These are phyloP conservation scores for Cuculus canorus DNA, from an alignment of 2,797 vertebrate species.

Conservation along the genomic window DNA sequence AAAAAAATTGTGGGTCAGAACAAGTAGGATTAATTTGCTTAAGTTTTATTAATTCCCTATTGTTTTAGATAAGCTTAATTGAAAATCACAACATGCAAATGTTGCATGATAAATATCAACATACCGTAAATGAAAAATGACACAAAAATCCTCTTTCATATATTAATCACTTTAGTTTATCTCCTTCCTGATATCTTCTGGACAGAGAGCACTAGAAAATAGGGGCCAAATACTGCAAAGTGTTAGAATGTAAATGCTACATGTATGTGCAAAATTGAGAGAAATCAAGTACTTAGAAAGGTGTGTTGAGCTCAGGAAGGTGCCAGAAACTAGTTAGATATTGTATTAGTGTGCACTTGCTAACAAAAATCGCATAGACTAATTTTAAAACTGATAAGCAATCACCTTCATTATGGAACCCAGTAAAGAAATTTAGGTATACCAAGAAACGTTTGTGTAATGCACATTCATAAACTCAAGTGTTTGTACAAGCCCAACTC, in stretches of 20 bases:
- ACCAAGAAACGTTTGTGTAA: rapidly evolving
- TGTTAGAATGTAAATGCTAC: background rate
- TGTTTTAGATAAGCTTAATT: background rate
- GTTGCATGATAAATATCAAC: background rate
- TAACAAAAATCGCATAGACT: background rate
- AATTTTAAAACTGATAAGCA: background rate
- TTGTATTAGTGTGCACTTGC: background rate
- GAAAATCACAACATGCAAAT: background rate
- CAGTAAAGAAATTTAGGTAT: background rate
- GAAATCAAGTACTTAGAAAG: background rate
- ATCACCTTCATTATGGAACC: no score
- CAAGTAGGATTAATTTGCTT: background rate
- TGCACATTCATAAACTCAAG: background rate
- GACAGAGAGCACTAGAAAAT: background rate
- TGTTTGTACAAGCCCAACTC: background rate
- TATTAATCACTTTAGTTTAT: background rate
- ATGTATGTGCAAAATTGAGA: background rate
- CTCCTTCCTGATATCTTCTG: background rate
- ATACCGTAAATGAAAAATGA: rapidly evolving
- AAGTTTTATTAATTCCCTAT: background rate
- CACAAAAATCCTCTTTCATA: no score
- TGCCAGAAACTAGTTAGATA: rapidly evolving
- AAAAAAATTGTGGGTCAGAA: background rate
- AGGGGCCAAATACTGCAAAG: background rate
- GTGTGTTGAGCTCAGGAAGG: background rate